Percentiles rank a stretch among this genome's conserved stretches.
Evolutionary conservation across 2,797 vertebrate genomes (phyloP).

Genomic region (Propithecus perrieri): DNA sequence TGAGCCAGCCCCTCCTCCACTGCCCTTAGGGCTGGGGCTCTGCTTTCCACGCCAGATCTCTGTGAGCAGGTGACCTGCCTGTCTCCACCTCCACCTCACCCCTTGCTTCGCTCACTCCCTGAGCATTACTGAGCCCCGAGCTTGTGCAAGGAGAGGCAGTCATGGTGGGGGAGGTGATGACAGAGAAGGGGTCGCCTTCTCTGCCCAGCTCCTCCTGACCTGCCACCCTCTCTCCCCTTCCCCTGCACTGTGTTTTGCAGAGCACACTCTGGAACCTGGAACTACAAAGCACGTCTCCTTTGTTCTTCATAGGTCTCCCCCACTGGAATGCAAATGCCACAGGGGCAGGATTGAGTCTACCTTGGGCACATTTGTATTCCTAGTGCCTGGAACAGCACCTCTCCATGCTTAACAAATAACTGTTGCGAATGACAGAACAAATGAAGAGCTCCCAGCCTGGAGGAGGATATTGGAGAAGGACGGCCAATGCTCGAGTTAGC

Average conservation of each 20-base stretch:
- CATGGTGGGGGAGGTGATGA: not conserved
- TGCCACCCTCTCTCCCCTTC: too few species aligned
- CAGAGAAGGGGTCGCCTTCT: not conserved
- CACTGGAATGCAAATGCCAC: too few species aligned
- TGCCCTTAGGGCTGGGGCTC: not conserved
- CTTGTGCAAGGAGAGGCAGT: not conserved
- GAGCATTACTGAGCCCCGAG: not conserved
- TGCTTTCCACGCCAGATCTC: not conserved
- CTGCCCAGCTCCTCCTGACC: not conserved
- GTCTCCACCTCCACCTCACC: rapidly evolving
- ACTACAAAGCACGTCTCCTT: not conserved
- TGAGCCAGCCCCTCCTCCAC: not conserved
- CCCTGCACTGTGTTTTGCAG: not conserved
- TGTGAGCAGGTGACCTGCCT: not conserved
- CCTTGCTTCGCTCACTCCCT: not conserved
- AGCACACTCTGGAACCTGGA: not conserved
- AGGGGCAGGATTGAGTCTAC: not conserved
- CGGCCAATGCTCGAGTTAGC: not conserved
- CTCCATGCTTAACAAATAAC: not conserved
- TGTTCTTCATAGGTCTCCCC: not conserved
- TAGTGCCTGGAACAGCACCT: not conserved
- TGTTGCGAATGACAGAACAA: rapidly evolving
- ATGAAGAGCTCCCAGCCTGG: not conserved
- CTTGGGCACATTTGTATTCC: not conserved
- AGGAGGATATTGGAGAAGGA: not conserved